Percentiles rank a stretch among this genome's conserved stretches.
phyloP scores from a whole-genome alignment of 1,140 invertebrate genomes.

The Triops cancriformis region DNA sequence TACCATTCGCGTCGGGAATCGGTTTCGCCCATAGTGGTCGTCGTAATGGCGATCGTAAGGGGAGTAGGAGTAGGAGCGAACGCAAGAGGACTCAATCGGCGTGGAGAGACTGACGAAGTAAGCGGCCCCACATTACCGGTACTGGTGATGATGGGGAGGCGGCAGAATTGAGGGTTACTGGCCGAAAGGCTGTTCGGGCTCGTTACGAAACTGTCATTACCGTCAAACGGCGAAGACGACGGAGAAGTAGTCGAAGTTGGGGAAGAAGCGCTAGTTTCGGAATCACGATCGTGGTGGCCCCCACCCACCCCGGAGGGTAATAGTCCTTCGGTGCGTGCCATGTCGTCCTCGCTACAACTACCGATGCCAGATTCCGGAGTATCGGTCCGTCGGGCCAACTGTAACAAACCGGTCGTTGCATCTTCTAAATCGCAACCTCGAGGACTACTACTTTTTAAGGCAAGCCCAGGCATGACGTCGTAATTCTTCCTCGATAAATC shows the following conservation, averaged over 20 bases:
- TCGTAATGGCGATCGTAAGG: not conserved
- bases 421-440: slow-evolving; percentile 25
- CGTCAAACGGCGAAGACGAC: not conserved
- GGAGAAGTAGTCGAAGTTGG: not conserved
- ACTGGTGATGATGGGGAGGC: not conserved
- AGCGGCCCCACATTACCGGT: not conserved
- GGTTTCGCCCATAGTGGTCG: not conserved
- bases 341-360: slow-evolving; percentile 29
- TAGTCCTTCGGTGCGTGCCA: not conserved
- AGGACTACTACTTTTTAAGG: slow-evolving; percentile 19
- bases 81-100: not conserved
- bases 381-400: slow-evolving; percentile 26
- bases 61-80: not conserved
- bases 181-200: not conserved
- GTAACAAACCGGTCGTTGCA: slow-evolving; percentile 25
- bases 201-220: not conserved
- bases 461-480: slow-evolving; percentile 1
- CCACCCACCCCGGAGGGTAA: not conserved
- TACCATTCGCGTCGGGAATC: slow-evolving; percentile 9
- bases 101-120: not conserved
- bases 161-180: not conserved
- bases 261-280: not conserved
- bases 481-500: slow-evolving; percentile 11
- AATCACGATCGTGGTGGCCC: not conserved
- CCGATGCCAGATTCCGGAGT: slow-evolving; percentile 28